A percentile compares a stretch with the other conserved stretches of the same genome.
These are phyloP conservation scores for Heliothis virescens DNA, from an alignment of 1,140 invertebrate genomes.

Conservation along the genomic window DNA sequence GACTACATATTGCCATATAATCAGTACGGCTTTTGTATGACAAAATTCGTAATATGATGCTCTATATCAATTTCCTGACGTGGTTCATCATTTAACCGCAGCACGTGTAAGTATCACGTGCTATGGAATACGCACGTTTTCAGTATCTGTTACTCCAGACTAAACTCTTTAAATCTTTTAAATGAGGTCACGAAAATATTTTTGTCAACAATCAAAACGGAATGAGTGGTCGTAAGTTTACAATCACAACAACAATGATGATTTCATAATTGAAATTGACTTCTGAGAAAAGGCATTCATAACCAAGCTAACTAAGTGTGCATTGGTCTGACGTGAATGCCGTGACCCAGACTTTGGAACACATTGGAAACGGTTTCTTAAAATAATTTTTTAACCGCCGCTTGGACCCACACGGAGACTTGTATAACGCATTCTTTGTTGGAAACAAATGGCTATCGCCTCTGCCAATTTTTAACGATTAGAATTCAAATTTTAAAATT, in stretches of 20 bases:
- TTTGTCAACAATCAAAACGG: constrained; percentile 2
- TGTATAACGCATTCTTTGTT: neutral
- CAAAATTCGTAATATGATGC: neutral
- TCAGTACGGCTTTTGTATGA: neutral
- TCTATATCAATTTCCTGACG: neutral
- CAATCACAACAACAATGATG: neutral
- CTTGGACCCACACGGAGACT: neutral
- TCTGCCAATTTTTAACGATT: neutral
- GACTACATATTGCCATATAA: neutral
- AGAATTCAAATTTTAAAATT: neutral
- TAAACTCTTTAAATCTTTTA: neutral
- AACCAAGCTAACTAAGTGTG: too few relatives aligned
- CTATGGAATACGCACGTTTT: neutral
- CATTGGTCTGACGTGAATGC: too few relatives aligned
- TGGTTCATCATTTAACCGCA: constrained; percentile 16
- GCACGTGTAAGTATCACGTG: constrained; percentile 17
- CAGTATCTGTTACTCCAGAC: neutral
- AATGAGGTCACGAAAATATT: neutral
- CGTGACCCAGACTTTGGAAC: too few relatives aligned
- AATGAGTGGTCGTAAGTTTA: neutral
- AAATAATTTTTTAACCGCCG: neutral
- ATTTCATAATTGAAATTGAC: neutral
- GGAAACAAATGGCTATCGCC: neutral
- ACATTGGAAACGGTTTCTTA: neutral
- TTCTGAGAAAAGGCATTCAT: too few relatives aligned